These are phyloP conservation scores for Vimba vimba DNA, from an alignment of 2,113 vertebrate species.

Conservation along the genomic window DNA sequence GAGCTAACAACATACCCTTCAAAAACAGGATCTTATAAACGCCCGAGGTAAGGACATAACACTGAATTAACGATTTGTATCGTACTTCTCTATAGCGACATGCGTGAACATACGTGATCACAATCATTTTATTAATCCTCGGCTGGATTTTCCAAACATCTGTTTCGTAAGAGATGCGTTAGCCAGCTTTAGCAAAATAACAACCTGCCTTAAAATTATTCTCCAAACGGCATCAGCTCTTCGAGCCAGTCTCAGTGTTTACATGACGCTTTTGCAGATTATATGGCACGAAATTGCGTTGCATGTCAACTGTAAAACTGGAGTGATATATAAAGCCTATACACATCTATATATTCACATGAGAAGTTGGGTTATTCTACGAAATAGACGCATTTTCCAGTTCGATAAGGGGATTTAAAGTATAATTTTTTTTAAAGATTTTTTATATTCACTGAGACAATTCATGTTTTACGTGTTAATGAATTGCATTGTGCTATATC, in stretches of 20 bases:
- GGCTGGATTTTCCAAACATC: constrained; percentile 52
- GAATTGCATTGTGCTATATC: background rate
- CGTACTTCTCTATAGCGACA: background rate
- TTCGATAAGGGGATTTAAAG: background rate
- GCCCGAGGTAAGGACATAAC: constrained; percentile 32
- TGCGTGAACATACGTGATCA: background rate
- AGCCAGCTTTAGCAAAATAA: constrained; percentile 50
- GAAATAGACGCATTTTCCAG: background rate
- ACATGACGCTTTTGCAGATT: background rate
- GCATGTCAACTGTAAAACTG: background rate
- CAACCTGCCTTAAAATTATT: constrained; percentile 12
- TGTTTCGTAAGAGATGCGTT: constrained; percentile 45
- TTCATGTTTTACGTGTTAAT: no score
- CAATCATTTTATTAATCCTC: constrained; percentile 23
- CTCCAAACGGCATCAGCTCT: background rate
- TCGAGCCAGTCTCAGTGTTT: background rate
- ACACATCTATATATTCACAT: background rate
- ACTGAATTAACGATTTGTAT: background rate
- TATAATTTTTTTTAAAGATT: no score
- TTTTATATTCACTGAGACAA: background rate
- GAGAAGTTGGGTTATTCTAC: background rate
- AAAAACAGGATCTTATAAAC: constrained; percentile 3
- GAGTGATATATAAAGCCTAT: background rate
- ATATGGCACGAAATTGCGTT: background rate
- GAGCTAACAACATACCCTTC: constrained; percentile 39